These are phyloP conservation scores for Xiphophorus hellerii DNA, from an alignment of 2,113 vertebrate genomes.

Conservation along the genomic window DNA sequence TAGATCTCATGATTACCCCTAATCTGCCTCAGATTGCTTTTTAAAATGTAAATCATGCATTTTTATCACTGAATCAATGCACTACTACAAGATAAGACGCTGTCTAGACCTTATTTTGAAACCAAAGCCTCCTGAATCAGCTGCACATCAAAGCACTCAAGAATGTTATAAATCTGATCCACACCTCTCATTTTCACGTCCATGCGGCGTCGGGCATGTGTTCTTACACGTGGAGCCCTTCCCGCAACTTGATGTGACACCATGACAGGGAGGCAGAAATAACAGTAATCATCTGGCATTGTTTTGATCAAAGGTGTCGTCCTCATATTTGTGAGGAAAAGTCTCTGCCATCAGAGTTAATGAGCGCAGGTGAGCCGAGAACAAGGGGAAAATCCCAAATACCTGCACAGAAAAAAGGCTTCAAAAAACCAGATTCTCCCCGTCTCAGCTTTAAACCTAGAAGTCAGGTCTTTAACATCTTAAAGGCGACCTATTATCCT, in stretches of 20 bases:
- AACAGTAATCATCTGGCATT: conserved; percentile 62
- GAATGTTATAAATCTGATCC: conserved; percentile 54
- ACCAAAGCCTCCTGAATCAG: conserved; percentile 11
- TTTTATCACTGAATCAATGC: conserved; percentile 7
- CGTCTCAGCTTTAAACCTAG: background rate
- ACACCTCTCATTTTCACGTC: conserved; percentile 56
- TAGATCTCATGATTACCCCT: conserved; percentile 22
- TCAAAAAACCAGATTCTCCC: conserved; percentile 2
- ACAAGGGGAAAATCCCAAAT: conserved; percentile 62
- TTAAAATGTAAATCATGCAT: conserved; percentile 9
- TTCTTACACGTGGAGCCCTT: background rate
- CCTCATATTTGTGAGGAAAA: conserved; percentile 47
- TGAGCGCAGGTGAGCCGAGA: conserved; percentile 9
- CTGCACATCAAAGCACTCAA: conserved; percentile 38
- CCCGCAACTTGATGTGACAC: conserved; percentile 30
- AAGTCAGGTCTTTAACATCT: conserved; percentile 2
- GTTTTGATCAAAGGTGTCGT: conserved; percentile 66
- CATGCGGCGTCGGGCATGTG: conserved; percentile 23
- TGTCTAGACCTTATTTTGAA: conserved; percentile 35
- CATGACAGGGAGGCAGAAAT: conserved; percentile 42
- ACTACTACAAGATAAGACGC: background rate
- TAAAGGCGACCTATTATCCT: too few relatives aligned
- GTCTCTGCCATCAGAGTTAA: conserved; percentile 40
- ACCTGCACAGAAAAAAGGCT: conserved; percentile 19
- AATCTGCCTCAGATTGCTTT: conserved; percentile 42